Percentiles rank a stretch among this genome's conserved stretches.
Conservation (phyloP, 2,113 vertebrate species). For the Romanogobio albipinnatus region DNA sequence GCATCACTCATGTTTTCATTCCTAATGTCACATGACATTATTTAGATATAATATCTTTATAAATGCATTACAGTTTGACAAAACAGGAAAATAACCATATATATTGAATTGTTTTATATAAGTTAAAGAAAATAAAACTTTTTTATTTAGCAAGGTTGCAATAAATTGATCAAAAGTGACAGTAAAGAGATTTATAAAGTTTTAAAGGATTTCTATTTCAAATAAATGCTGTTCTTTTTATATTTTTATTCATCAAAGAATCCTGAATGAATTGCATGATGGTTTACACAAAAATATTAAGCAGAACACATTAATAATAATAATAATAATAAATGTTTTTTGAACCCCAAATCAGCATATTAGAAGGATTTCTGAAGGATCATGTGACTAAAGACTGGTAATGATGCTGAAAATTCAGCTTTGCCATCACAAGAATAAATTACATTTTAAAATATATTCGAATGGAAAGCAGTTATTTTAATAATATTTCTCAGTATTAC, state of each 20-base stretch:
- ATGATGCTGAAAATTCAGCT: neutral
- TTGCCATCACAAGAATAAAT: neutral
- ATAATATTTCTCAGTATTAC: neutral
- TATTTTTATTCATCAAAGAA: neutral
- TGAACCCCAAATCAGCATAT: too few species aligned
- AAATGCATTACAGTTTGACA: neutral
- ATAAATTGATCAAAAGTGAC: neutral
- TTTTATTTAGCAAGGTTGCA: neutral
- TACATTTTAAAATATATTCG: neutral
- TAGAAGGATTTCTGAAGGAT: too few species aligned
- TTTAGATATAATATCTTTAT: neutral
- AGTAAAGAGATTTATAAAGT: neutral
- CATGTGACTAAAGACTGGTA: neutral
- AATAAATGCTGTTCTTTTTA: too few species aligned
- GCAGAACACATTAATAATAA: too few species aligned
- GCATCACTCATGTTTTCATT: neutral
- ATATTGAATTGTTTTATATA: neutral
- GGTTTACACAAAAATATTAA: neutral
- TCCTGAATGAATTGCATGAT: neutral
- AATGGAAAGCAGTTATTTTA: neutral
- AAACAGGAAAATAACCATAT: neutral
- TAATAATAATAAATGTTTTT: too few species aligned
- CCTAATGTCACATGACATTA: neutral
- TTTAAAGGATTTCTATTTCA: neutral
- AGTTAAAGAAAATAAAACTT: neutral